Evolutionary conservation across 2,113 vertebrate genomes (phyloP), one percentile per base, ranked within the genome.

Genomic region (Thinocorus orbignyianus): DNA sequence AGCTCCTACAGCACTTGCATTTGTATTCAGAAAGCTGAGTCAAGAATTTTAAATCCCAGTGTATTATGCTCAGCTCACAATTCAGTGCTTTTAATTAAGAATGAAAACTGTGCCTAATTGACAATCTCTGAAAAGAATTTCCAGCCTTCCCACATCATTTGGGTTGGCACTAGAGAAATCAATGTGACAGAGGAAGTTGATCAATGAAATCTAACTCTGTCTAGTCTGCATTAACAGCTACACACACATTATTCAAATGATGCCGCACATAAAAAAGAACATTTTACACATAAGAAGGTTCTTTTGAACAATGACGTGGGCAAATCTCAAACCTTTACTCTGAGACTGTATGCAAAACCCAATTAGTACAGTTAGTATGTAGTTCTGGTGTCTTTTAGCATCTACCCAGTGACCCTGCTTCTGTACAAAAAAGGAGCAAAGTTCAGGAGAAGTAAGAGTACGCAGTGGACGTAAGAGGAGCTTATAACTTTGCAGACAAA

Each of bases 21-120:
- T 95, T 95, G 83, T 92, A 95, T 95, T 95, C 95, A 95, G 80
- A 96, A 91, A 95, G 94, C 95, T 94, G 95, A 97, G 73, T 93
- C 78, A 90, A 96, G 93, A 93, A 94, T 94, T 95, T 94, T 81
- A 95, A 96, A 96, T 85, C 96, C 62, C 92, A 80, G 62, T 55
- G 83, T 78, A 95, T 96, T 95, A 95, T 94, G 83, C 54, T 62
- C 88, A 76, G 80, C 92, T 96, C 96, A 93, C 95, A 96, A 96
- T 96, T 97, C 92, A 93, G 81, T 73, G 91, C 70, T 96, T 96
- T 96, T 96, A 97, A 97, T 96, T 97, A 95, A 97, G 95, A 91
- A 87, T 89, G 96, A 97, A 97, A 97, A 96, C 95, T 94, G 96
- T 95, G 86, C 89, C 95, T 96, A 97, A 96, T 92, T 96, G 92